Base-by-base conservation (phyloP, 2,797 vertebrate genomes). In the Simalia tracyae region DNA sequence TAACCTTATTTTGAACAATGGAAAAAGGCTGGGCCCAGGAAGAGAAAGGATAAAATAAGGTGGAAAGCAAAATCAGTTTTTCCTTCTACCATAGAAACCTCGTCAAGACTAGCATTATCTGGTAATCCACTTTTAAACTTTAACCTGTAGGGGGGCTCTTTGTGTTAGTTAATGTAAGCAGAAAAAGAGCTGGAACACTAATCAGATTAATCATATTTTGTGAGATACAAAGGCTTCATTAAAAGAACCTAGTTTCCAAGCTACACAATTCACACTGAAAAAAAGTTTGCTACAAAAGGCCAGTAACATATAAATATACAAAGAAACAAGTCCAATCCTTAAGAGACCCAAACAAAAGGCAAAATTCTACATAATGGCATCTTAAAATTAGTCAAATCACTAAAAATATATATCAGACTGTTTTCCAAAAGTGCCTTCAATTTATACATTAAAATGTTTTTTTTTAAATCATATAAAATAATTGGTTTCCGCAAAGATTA, bases 71-170 rank as follows among this genome's bases (percentile, higher is more conserved):
- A 99, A 98, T 97, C 96, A 98, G 97, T 98, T 98, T 98, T 98
- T 98, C 97, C 97, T 98, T 98, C 98, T 98, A 97, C 98, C 97
- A 98, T 97, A 97, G 98, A 99, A 99, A 99, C 98, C 98, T 98
- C 98, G 97, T 98, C 98, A 99, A 97, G 98, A 98, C 98, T 98
- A 98, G 98, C 98, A 98, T 99, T 99, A 99, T 99, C 98, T 98
- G 97, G 97, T 99, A 99, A 99, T 99, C 98, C 98, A 99, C 98
- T 98, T 99, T 99, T 99, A 99, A 99, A 99, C 98, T 99, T 99
- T 99, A 99, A 99, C 98, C 98, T 98, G 98, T 98, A 98, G 98
- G 98, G 98, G 98, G 98, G 98, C 98, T 98, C 98, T 99, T 99
- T 99, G 98, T 99, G 98, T 98, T 98, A 98, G 98, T 98, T 99